phyloP scores from a whole-genome alignment of 2,888 invertebrate genomes.

The Teinopalpus imperialis region DNA sequence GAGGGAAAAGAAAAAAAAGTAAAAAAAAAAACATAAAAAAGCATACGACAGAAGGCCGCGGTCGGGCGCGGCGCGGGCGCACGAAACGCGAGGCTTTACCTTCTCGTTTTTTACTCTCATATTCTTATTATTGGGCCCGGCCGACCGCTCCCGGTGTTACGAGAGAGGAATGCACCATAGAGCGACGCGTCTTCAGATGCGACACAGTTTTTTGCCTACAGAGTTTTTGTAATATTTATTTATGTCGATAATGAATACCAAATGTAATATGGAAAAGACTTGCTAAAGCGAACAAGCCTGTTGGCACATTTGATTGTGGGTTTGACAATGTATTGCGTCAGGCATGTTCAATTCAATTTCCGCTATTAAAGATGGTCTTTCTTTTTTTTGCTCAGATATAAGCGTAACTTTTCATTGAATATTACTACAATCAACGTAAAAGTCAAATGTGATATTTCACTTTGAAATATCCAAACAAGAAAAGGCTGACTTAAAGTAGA shows the following conservation, averaged over 20 bases:
- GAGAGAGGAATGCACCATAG: constrained; percentile 75
- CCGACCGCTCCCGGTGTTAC: constrained; percentile 79
- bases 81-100: constrained; percentile 63
- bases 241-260: not conserved
- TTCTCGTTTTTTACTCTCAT: constrained; percentile 76
- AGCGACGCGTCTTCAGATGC: constrained; percentile 53
- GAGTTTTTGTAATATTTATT: not conserved
- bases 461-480: too few species aligned
- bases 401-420: too few species aligned
- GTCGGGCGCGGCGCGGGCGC: constrained; percentile 55
- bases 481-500: too few species aligned
- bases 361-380: too few species aligned
- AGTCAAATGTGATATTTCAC: too few species aligned
- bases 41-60: constrained; percentile 49
- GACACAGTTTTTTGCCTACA: constrained; percentile 39
- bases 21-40: constrained; percentile 37
- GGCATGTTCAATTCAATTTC: too few species aligned
- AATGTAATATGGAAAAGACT: not conserved
- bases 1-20: constrained; percentile 36
- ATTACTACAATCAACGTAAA: too few species aligned
- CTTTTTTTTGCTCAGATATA: too few species aligned
- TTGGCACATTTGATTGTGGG: too few species aligned
- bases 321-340: too few species aligned
- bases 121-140: constrained; percentile 77
- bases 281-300: too few species aligned